Conservation (phyloP, 2,888 invertebrate species). For the Tenthredo mesomela region DNA sequence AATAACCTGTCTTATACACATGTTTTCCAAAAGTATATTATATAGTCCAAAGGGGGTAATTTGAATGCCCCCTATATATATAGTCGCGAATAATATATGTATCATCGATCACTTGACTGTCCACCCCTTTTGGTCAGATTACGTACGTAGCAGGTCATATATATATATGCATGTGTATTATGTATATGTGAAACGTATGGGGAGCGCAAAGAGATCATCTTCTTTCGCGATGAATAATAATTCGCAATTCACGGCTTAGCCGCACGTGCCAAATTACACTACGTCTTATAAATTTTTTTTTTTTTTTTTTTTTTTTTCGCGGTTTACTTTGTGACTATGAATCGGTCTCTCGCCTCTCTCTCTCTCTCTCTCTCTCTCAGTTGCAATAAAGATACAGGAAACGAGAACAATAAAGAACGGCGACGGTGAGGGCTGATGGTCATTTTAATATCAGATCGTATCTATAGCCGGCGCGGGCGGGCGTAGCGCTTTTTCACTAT, state of each 20-base stretch:
- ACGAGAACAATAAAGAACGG: slow-evolving; percentile 46
- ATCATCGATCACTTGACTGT: slow-evolving; percentile 26
- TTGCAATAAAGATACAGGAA: slow-evolving; percentile 48
- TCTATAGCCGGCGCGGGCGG: not conserved
- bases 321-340: not conserved
- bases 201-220: too few species aligned
- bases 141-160: not conserved
- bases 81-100: not conserved
- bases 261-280: too few species aligned
- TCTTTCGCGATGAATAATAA: too few species aligned
- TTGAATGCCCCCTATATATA: not conserved
- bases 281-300: not conserved
- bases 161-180: too few species aligned
- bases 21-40: not conserved
- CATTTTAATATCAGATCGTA: slow-evolving; percentile 52
- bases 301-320: too few species aligned
- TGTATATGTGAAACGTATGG: too few species aligned
- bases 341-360: not conserved
- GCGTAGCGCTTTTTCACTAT: slow-evolving; percentile 11
- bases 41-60: not conserved
- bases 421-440: slow-evolving; percentile 42
- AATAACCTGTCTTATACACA: not conserved
- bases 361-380: not conserved
- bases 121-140: not conserved
- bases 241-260: too few species aligned